phyloP scores from a whole-genome alignment of 2,888 invertebrate genomes.

The Agrotis ipsilon region DNA sequence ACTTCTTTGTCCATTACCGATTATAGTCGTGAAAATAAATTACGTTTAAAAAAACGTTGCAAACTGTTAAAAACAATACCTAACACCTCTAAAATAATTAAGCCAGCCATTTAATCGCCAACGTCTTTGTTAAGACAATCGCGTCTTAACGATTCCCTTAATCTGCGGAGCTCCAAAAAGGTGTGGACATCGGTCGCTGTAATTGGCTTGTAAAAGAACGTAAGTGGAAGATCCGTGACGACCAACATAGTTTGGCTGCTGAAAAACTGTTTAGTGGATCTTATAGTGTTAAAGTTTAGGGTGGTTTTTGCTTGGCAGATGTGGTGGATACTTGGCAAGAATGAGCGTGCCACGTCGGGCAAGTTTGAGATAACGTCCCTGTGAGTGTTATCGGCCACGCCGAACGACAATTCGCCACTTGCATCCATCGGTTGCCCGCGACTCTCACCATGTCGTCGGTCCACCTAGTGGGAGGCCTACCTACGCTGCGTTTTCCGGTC shows the following conservation, averaged over 20 bases:
- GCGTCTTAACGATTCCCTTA: slow-evolving; percentile 40
- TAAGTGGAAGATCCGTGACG: slow-evolving; percentile 62
- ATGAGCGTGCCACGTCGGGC: slow-evolving; percentile 63
- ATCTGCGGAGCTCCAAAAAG: slow-evolving; percentile 61
- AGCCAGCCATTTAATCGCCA: slow-evolving; percentile 22
- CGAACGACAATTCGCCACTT: too few species aligned
- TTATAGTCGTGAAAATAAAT: too few species aligned
- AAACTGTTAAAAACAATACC: background rate
- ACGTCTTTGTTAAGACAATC: slow-evolving; percentile 28
- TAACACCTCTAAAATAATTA: slow-evolving; percentile 33
- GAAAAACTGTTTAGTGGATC: slow-evolving; percentile 5
- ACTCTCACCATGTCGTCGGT: too few species aligned
- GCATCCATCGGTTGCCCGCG: too few species aligned
- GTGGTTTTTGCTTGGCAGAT: slow-evolving; percentile 30
- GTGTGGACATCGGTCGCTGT: slow-evolving; percentile 65
- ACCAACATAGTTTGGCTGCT: slow-evolving; percentile 31
- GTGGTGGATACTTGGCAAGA: slow-evolving; percentile 43
- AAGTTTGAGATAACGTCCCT: slow-evolving; percentile 69
- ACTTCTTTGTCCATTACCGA: too few species aligned
- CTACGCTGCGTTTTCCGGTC: too few species aligned
- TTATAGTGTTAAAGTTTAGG: slow-evolving; percentile 7
- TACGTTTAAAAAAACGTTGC: background rate
- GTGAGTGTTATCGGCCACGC: slow-evolving; percentile 70
- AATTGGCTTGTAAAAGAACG: slow-evolving; percentile 71
- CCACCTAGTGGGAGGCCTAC: too few species aligned